Base-by-base conservation (phyloP, 2,797 vertebrate genomes). In the Telmatherina bonti region DNA sequence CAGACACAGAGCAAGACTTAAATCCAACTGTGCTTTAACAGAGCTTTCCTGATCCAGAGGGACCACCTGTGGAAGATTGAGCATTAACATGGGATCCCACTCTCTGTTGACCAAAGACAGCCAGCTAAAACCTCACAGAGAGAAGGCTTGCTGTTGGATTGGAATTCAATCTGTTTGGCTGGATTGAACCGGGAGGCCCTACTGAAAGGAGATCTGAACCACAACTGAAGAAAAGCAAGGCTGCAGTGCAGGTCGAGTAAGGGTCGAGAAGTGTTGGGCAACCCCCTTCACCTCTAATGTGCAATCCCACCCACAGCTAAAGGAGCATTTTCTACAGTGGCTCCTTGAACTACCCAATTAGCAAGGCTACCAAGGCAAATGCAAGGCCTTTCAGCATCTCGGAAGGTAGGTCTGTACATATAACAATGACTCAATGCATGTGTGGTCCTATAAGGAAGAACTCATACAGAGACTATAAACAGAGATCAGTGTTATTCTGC, bases 391-490 rank as follows among this genome's bases (percentile, higher is more conserved):
- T 86, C 72, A 70, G 71, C 67, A 22, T 84, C 64, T 79, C 66
- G 43, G 59, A 74, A 68, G 65, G 76, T 62, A 52, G 61, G 60
- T 58, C 61, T 79, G 69, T 62, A 62, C 71, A 77, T 76, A 76
- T 53, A 83, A 88, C 88, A 85, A 84, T 74, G 73, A 77, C 36
- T 27, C 59, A 58, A 70, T 57, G 78, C 13, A 60, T 91, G 88
- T 91, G 90, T 92, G 89, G 91, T 89, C 91, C 86, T 90, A 91
- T 91, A 91, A 92, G 90, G 87, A 91, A 91, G 90, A 78, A 78
- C 86, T 86, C 89, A 88, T 89, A 90, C 86, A 77, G 88, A 87
- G 90, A 88, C 83, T 77, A 86, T 91, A 92, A 93, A 92, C 90
- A 91, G 58, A 91, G 88, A 91, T 90, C 90, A 90, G 88, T 89